Percentiles rank a stretch among this genome's conserved stretches.
Evolutionary conservation across 2,888 invertebrate species (phyloP).

Genomic region (Coremacera marginata): DNA sequence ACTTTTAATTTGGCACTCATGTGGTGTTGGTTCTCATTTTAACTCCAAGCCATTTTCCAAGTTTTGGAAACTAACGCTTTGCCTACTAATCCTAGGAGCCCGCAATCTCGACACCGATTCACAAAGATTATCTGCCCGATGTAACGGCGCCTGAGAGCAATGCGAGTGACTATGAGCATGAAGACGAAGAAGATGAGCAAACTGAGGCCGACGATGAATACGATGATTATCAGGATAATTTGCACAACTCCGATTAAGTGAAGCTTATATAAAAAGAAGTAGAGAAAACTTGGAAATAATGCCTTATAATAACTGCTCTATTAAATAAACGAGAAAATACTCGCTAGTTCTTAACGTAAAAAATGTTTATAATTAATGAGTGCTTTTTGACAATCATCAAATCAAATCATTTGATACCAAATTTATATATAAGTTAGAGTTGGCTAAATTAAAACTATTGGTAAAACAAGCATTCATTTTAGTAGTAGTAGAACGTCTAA

Average conservation of each 20-base stretch:
- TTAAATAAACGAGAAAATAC: not conserved
- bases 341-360: not conserved
- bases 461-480: too few species aligned
- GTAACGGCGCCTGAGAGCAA: slow-evolving; percentile 74
- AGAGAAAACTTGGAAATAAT: not conserved
- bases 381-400: not conserved
- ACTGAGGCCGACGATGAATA: slow-evolving; percentile 75
- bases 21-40: not conserved
- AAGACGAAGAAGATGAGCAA: slow-evolving; percentile 72
- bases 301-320: not conserved
- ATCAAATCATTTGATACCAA: not conserved
- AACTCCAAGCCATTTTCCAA: slow-evolving; percentile 38
- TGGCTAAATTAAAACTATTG: not conserved
- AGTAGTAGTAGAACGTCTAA: not conserved
- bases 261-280: not conserved
- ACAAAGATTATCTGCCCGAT: slow-evolving; percentile 74
- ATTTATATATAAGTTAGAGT: not conserved
- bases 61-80: slow-evolving; percentile 58
- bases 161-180: slow-evolving; percentile 71
- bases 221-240: slow-evolving; percentile 72
- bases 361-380: not conserved
- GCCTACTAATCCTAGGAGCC: slow-evolving; percentile 63
- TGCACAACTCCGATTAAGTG: slow-evolving; percentile 66
- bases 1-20: not conserved
- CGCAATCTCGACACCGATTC: slow-evolving; percentile 71